These are phyloP conservation scores for Alligator sinensis DNA, from an alignment of 2,113 vertebrate genomes.

Conservation along the genomic window DNA sequence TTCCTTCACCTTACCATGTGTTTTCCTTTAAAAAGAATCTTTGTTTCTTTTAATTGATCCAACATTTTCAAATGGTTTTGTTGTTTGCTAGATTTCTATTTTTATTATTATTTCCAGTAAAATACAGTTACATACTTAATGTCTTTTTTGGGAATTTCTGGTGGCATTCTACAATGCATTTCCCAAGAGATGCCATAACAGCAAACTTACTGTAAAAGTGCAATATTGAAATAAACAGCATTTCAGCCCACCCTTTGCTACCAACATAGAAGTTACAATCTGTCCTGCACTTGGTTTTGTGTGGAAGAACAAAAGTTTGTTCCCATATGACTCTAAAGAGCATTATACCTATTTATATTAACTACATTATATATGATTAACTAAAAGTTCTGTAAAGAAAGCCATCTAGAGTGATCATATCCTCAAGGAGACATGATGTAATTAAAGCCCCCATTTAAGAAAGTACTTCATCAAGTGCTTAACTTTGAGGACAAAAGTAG, in stretches of 20 bases:
- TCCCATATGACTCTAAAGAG: conserved; percentile 30
- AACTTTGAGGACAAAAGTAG: conserved; percentile 68
- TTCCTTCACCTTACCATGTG: not conserved
- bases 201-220: conserved; percentile 46
- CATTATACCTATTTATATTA: conserved; percentile 68
- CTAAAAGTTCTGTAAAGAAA: conserved; percentile 65
- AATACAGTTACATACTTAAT: not conserved
- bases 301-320: conserved; percentile 44
- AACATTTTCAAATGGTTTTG: not conserved
- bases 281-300: conserved; percentile 26
- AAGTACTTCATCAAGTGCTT: conserved; percentile 72
- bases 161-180: conserved; percentile 17
- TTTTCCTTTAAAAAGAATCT: not conserved
- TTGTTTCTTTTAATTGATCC: not conserved
- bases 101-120: not conserved
- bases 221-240: conserved; percentile 53
- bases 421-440: conserved; percentile 67
- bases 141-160: not conserved
- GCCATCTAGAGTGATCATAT: conserved; percentile 66
- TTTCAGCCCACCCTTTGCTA: conserved; percentile 49
- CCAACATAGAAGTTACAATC: conserved; percentile 65
- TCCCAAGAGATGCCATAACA: conserved; percentile 53
- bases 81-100: not conserved
- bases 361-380: conserved; percentile 23
- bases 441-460: conserved; percentile 63